Evolutionary conservation across 2,113 vertebrate genomes (phyloP).

Genomic region (Sphaerodactylus townsendi): DNA sequence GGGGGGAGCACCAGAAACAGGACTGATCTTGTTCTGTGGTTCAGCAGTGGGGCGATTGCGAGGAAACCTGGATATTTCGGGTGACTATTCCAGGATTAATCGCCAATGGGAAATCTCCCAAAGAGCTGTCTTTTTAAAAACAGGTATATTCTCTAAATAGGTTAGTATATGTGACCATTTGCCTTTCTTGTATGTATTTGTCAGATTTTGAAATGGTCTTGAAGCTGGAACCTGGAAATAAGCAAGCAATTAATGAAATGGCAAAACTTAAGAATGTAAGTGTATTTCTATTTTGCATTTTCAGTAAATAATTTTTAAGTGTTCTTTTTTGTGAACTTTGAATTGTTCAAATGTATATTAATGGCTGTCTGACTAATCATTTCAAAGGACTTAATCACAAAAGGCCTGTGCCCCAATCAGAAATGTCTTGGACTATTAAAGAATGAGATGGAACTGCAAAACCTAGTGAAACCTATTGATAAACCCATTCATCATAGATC

Average conservation of each 20-base stretch:
- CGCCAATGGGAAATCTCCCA: too few relatives aligned
- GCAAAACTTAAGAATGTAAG: slow-evolving; percentile 85
- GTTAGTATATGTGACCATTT: background rate
- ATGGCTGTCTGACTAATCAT: slow-evolving; percentile 15
- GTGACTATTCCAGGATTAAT: too few relatives aligned
- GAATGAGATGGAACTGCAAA: slow-evolving; percentile 71
- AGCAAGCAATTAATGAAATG: slow-evolving; percentile 89
- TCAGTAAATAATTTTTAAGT: background rate
- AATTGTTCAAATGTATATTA: slow-evolving; percentile 9
- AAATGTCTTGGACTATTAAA: slow-evolving; percentile 56
- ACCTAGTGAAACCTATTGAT: slow-evolving; percentile 78
- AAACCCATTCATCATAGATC: slow-evolving; percentile 80
- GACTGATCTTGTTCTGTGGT: too few relatives aligned
- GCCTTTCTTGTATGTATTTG: background rate
- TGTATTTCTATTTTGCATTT: slow-evolving; percentile 16
- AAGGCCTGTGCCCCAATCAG: slow-evolving; percentile 57
- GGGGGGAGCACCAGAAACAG: too few relatives aligned
- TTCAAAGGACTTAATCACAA: slow-evolving; percentile 77
- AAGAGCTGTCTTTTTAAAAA: background rate
- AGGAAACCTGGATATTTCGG: too few relatives aligned
- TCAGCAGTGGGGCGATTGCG: too few relatives aligned
- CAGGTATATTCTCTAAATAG: background rate
- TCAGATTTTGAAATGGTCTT: slow-evolving; percentile 91
- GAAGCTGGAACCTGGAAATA: slow-evolving; percentile 94
- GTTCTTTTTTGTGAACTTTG: slow-evolving; percentile 11